Percentiles rank a stretch among this genome's conserved stretches.
Evolutionary conservation across 2,113 vertebrate species (phyloP).

Genomic region (Nothobranchius furzeri): DNA sequence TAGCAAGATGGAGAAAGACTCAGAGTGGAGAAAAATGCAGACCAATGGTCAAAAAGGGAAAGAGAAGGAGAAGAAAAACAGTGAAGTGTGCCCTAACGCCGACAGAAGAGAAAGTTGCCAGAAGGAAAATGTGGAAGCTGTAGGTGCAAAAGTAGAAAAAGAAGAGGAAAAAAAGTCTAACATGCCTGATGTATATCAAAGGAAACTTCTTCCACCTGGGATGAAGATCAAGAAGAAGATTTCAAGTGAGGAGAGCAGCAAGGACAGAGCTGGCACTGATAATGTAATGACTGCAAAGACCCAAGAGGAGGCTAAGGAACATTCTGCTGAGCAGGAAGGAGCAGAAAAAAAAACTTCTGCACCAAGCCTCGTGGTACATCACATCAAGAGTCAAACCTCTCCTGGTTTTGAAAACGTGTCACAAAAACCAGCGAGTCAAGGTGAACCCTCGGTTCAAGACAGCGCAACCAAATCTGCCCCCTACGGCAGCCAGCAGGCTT

Average conservation of each 20-base stretch:
- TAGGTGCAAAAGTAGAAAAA: conserved; percentile 15
- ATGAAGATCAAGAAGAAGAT: conserved; percentile 71
- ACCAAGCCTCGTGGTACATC: neutral
- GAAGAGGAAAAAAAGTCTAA: conserved; percentile 13
- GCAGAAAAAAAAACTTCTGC: neutral
- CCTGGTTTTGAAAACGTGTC: neutral
- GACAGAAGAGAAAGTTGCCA: conserved; percentile 10
- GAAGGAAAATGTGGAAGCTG: conserved; percentile 21
- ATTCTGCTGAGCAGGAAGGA: neutral
- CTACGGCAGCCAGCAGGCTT: neutral
- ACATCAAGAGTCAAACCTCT: conserved; percentile 7
- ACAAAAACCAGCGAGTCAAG: conserved; percentile 4
- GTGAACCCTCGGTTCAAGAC: neutral
- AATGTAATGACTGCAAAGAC: neutral
- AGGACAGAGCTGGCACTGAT: neutral
- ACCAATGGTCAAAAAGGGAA: conserved; percentile 3
- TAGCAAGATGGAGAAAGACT: conserved; percentile 65
- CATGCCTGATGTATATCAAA: conserved; percentile 34
- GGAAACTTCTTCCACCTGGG: conserved; percentile 60
- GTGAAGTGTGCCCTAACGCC: conserved; percentile 6
- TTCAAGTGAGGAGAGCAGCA: conserved; percentile 52
- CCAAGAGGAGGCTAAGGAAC: conserved; percentile 1
- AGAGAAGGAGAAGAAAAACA: neutral
- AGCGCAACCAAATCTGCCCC: neutral
- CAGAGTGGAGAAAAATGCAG: conserved; percentile 69